Base-by-base conservation (phyloP, 2,888 invertebrate genomes). In the Cloeon dipterum region DNA sequence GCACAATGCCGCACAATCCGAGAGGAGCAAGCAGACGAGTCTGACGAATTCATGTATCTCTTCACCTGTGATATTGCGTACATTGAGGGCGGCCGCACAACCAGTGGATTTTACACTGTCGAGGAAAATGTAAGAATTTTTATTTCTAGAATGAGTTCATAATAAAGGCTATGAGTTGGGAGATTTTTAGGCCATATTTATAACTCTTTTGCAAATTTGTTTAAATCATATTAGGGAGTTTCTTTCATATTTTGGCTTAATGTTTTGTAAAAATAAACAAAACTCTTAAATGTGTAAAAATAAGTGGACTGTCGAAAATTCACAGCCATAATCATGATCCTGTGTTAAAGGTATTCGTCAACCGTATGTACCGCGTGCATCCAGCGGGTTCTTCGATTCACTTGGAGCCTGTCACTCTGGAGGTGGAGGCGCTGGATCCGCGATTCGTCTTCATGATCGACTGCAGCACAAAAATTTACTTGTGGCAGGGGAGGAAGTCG, bases 1-100 rank as follows among this genome's bases (percentile, higher is more conserved):
- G 96, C 96, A 1, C 75, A 79, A 42, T 78, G 85, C 52, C 73
- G 94, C 16, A 94, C 96, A 1, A 79, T 86, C 44, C 68, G 98
- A 5, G 96, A 98, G 61, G 98, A 99, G 56, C 94, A 96, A 60
- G 75, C 70, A 2, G 98, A 99, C 51, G 98, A 99, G 58, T 77
- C 85, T 1, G 86, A 93, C 37, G 96, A 96, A 51, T 98, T 99
- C 62, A 57, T 96, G 14, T 73, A 74, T 40, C 63, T 96, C 8
- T 98, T 98, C 60, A 81, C 86, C 39, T 70, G 75, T 13, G 83
- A 82, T 42, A 74, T 98, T 18, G 75, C 82, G 2, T 96, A 96
- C 55, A 88, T 98, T 45, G 88, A 93, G 59, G 98, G 98, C 40
- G 94, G 93, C n/a, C 70, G 89, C 44, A 98, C 96, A 11, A 73